A percentile compares a stretch with the other conserved stretches of the same genome.
These are phyloP conservation scores for Eristalis intricaria DNA, from an alignment of 2,888 invertebrate species.

Conservation along the genomic window DNA sequence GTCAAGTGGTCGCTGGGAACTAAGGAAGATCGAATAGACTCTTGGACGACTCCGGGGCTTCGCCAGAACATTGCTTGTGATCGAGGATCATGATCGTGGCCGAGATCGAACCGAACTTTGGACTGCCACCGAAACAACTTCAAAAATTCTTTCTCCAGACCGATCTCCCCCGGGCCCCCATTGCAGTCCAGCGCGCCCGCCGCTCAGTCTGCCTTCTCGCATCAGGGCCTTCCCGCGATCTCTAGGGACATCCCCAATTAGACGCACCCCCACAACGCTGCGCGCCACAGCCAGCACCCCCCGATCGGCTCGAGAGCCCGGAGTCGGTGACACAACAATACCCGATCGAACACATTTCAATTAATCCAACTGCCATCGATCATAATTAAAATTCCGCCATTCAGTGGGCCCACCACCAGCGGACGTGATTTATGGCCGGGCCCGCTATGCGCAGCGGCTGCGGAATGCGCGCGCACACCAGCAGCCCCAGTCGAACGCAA, in stretches of 20 bases:
- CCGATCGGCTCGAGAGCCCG: neutral
- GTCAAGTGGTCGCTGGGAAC: too few relatives aligned
- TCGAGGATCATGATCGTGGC: too few relatives aligned
- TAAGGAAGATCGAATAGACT: too few relatives aligned
- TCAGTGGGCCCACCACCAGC: constrained; percentile 55
- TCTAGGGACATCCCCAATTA: neutral
- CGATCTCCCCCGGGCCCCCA: too few relatives aligned
- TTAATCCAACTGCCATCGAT: constrained; percentile 71
- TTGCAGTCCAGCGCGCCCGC: too few relatives aligned
- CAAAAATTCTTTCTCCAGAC: too few relatives aligned
- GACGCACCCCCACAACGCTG: neutral
- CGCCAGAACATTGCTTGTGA: too few relatives aligned
- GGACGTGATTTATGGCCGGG: constrained; percentile 65
- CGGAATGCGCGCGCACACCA: constrained; percentile 26
- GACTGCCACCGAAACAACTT: too few relatives aligned
- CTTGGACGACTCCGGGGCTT: too few relatives aligned
- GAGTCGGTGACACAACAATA: constrained; percentile 2
- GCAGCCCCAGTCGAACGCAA: constrained; percentile 43
- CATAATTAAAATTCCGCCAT: constrained; percentile 71
- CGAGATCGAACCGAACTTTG: too few relatives aligned
- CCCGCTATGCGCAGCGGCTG: neutral
- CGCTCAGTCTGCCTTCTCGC: too few relatives aligned
- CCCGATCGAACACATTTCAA: constrained; percentile 60
- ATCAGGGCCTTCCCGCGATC: too few relatives aligned
- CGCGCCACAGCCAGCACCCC: neutral